Percentiles rank a stretch among this genome's conserved stretches.
Conservation (phyloP, 2,797 vertebrate genomes). For the Helicolenus hilgendorfi region DNA sequence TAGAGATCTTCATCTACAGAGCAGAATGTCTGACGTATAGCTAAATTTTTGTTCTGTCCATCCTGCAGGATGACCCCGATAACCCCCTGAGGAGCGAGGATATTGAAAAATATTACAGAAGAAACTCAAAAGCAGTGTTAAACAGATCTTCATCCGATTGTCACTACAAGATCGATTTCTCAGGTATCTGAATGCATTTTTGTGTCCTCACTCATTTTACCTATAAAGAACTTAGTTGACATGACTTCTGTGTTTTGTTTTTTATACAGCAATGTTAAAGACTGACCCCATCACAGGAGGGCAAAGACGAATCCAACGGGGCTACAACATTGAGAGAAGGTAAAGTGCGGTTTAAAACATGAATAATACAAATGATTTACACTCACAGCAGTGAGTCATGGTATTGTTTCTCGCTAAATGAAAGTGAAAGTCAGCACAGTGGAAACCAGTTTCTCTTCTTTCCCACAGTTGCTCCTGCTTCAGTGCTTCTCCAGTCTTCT, state of each 20-base stretch:
- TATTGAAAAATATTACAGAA: slow-evolving; percentile 89
- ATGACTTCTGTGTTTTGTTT: background rate
- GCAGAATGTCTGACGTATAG: background rate
- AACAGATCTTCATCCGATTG: slow-evolving; percentile 78
- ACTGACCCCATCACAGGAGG: slow-evolving; percentile 86
- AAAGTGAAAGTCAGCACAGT: slow-evolving; percentile 69
- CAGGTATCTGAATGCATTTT: slow-evolving; percentile 80
- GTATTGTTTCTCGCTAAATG: slow-evolving; percentile 34
- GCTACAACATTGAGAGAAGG: background rate
- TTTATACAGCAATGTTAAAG: slow-evolving; percentile 89
- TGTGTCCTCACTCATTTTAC: background rate
- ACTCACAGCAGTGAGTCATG: background rate
- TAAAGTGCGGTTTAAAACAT: background rate
- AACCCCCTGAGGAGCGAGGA: slow-evolving; percentile 87
- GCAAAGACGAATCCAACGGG: slow-evolving; percentile 85
- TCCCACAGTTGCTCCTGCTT: slow-evolving; percentile 64
- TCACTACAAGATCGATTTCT: slow-evolving; percentile 88
- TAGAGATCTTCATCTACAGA: background rate
- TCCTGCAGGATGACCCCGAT: slow-evolving; percentile 80
- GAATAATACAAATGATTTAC: too few relatives aligned
- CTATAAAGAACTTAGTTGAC: background rate
- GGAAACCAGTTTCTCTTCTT: background rate
- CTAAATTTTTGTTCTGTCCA: rapidly evolving
- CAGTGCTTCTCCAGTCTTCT: slow-evolving; percentile 84
- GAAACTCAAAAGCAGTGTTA: slow-evolving; percentile 82